phyloP scores from a whole-genome alignment of 2,797 vertebrate genomes.

The Pseudocheirus occidentalis region DNA sequence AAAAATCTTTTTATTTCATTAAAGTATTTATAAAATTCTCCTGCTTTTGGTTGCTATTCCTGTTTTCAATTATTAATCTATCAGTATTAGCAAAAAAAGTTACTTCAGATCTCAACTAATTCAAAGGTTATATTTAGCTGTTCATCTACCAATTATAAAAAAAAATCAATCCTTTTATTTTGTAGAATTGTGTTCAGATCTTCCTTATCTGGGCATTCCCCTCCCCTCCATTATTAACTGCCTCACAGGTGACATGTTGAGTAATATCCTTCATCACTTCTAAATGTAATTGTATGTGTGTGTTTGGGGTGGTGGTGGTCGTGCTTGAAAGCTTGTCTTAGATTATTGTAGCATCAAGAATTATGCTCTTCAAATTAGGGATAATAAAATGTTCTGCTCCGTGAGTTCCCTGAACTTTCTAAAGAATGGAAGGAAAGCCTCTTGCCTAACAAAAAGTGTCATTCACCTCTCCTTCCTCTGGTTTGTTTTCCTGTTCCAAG shows the following conservation, averaged over 20 bases:
- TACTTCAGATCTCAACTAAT: not conserved
- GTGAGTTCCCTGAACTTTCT: conserved; percentile 5
- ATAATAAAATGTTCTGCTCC: not conserved
- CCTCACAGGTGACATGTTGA: not conserved
- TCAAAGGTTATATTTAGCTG: not conserved
- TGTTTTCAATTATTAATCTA: not conserved
- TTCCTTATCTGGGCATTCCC: not conserved
- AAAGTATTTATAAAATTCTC: not conserved
- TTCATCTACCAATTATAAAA: not conserved
- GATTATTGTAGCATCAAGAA: conserved; percentile 14
- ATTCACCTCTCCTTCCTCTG: not conserved
- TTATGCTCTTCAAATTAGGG: not conserved
- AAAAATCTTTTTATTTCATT: not conserved
- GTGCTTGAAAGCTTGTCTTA: not conserved
- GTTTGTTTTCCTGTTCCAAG: not conserved
- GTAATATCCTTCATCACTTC: not conserved
- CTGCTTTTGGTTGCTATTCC: not conserved
- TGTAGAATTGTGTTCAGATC: not conserved
- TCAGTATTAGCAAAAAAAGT: not conserved
- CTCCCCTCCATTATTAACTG: not conserved
- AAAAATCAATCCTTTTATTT: not conserved
- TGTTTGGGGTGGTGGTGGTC: not conserved
- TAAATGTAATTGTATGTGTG: not conserved
- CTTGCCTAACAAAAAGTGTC: not conserved
- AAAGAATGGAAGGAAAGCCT: not conserved